These are phyloP conservation scores for Chrysomela aeneicollis DNA, from an alignment of 2,888 invertebrate species.

Conservation along the genomic window DNA sequence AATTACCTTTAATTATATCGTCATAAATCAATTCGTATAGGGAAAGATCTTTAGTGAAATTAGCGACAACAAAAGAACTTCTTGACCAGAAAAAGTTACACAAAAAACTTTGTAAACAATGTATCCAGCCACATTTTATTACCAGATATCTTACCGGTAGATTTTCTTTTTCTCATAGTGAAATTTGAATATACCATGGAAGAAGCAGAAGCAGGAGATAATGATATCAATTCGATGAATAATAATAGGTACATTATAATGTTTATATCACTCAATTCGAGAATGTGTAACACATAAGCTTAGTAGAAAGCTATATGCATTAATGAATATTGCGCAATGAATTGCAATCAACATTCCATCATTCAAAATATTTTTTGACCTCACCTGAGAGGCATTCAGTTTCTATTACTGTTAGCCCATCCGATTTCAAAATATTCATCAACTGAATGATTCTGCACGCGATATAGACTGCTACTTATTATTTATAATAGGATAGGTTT, in stretches of 20 bases:
- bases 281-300: too few relatives aligned
- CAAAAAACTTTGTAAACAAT: too few relatives aligned
- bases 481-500: not conserved
- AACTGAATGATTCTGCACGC: not conserved
- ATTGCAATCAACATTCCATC: conserved; percentile 30
- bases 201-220: too few relatives aligned
- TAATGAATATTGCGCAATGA: not conserved
- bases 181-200: too few relatives aligned
- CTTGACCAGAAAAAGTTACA: not conserved
- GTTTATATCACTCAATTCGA: too few relatives aligned
- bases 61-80: conserved; percentile 22
- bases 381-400: conserved; percentile 7
- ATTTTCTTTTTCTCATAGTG: too few relatives aligned
- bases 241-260: too few relatives aligned
- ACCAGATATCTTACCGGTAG: too few relatives aligned
- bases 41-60: conserved; percentile 27
- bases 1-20: conserved; percentile 41
- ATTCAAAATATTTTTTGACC: conserved; percentile 31
- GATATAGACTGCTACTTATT: not conserved
- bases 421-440: not conserved
- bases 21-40: conserved; percentile 35
- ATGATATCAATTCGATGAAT: too few relatives aligned
- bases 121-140: too few relatives aligned
- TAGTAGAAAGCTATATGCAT: too few relatives aligned
- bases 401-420: not conserved